Percentiles rank a stretch among this genome's conserved stretches.
Conservation (phyloP, 1,140 invertebrate genomes). For the Ladona fulva region DNA sequence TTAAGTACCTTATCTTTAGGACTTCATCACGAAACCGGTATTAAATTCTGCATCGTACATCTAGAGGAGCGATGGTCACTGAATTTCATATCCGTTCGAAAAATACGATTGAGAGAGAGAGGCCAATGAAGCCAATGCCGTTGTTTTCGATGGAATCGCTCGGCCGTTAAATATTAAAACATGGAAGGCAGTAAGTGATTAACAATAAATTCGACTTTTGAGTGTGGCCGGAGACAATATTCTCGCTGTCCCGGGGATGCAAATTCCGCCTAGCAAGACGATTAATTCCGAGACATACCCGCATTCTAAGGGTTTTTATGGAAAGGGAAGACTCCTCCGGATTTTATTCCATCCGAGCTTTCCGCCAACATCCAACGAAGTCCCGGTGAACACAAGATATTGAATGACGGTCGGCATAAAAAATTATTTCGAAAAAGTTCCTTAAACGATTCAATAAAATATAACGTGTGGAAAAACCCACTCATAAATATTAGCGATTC, state of each 20-base stretch:
- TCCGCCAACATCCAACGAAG: not conserved
- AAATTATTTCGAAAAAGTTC: not conserved
- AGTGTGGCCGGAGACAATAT: not conserved
- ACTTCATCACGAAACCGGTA: too few relatives aligned
- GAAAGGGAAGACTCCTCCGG: not conserved
- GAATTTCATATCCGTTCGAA: too few relatives aligned
- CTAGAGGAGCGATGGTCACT: too few relatives aligned
- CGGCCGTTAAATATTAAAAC: too few relatives aligned
- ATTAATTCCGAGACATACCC: not conserved
- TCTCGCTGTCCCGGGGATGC: not conserved
- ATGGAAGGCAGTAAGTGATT: not conserved
- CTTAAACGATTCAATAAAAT: not conserved
- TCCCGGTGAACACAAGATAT: not conserved
- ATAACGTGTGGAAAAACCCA: slow-evolving; percentile 9
- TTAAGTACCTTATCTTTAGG: too few relatives aligned
- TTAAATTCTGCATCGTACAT: too few relatives aligned
- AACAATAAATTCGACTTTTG: not conserved
- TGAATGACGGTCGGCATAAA: not conserved
- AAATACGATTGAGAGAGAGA: too few relatives aligned
- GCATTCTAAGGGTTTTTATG: not conserved
- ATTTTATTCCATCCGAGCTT: not conserved
- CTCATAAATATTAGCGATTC: slow-evolving; percentile 10
- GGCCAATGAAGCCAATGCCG: too few relatives aligned
- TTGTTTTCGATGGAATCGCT: too few relatives aligned
- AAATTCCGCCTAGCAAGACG: not conserved